Evolutionary conservation across 1,140 invertebrate species (phyloP), one percentile per base, ranked within the genome.

Genomic region (Drosophila rufa): DNA sequence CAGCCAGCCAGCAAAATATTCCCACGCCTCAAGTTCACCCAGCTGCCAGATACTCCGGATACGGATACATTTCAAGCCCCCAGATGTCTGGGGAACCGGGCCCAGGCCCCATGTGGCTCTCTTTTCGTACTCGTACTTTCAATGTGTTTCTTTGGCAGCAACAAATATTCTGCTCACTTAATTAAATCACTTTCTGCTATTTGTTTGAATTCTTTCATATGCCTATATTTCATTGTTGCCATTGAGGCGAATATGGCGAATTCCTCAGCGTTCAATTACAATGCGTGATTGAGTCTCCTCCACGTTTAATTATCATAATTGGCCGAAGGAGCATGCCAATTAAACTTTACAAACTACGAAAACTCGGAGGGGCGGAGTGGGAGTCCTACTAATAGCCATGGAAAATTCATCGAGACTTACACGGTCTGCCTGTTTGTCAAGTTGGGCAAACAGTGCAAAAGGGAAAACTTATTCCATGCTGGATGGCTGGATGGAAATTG

Each of bases 1-100:
- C 62, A 56, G 62, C 45, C 45, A 40, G 66, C 12, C 51, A 40
- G 53, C 19, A 42, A 73, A 48, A 87, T 65, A 51, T 89, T 87
- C 84, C 80, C 84, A 87, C 84, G 85, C 84, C 76, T 62, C 84
- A 87, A 89, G 80, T 79, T 78, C 84, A 75, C 55, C 59, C 79
- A 79, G 69, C 67, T 82, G 64, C 71, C 50, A 76, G 64, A 57
- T 55, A 61, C 45, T 19, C 58, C 27, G 25, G 68, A 74, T 79
- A 64, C 79, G 62, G 55, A 58, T 73, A 73, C 48, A 25, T 47
- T 56, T 62, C 46, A 42, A 65, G 82, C 76, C 58, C 47, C 47
- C 73, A 78, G 56, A 77, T 76, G 64, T 43, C 48, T 66, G n/a
- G 33, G 30, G 25, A 58, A 40, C 46, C 17, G 15, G 51, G 27